phyloP scores from a whole-genome alignment of 2,888 invertebrate species.

The Acanthococcus lagerstroemiae region DNA sequence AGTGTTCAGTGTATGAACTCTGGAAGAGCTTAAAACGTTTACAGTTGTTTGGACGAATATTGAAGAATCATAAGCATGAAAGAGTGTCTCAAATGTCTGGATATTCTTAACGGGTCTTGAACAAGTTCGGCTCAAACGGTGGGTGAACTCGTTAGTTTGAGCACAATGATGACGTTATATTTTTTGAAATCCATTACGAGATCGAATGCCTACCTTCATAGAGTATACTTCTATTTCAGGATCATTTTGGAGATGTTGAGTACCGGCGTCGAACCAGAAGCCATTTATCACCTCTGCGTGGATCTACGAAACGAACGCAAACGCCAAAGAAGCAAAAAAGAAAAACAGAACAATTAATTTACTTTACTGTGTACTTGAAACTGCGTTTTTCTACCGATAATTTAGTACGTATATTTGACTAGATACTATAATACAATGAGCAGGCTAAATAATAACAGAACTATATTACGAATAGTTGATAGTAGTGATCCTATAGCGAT shows the following conservation, averaged over 20 bases:
- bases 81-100: neutral
- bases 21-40: too few species aligned
- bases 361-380: too few species aligned
- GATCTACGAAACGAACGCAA: constrained; percentile 17
- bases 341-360: neutral
- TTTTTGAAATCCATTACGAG: neutral
- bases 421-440: too few species aligned
- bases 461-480: too few species aligned
- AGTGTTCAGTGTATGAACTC: too few species aligned
- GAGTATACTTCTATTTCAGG: neutral
- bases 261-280: constrained; percentile 21
- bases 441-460: too few species aligned
- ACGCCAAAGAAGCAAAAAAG: neutral
- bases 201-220: neutral
- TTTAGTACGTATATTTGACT: too few species aligned
- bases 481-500: too few species aligned
- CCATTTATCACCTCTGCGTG: constrained; percentile 12
- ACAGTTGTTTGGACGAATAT: too few species aligned
- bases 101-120: neutral
- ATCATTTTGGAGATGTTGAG: constrained; percentile 21
- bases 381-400: too few species aligned
- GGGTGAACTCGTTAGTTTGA: too few species aligned
- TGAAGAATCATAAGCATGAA: neutral
- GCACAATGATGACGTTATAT: too few species aligned
- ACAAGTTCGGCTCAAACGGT: neutral